Evolutionary conservation across 2,797 vertebrate genomes (phyloP).

Genomic region (Carcharodon carcharias): DNA sequence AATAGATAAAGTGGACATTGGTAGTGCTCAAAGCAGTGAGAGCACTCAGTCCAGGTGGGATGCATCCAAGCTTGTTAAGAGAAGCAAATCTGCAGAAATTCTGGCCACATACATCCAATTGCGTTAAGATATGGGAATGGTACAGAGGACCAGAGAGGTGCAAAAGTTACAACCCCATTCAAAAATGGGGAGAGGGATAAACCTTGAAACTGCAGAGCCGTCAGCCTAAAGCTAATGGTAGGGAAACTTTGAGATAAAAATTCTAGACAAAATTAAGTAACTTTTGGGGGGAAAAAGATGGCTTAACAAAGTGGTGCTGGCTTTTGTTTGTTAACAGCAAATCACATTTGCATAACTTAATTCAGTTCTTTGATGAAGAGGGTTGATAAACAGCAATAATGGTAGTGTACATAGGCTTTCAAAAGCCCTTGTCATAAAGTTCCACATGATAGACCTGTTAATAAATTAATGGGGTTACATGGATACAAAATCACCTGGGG

Average conservation of each 20-base stretch:
- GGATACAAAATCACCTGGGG: background rate
- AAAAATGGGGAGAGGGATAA: background rate
- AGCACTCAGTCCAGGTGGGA: background rate
- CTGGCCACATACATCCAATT: background rate
- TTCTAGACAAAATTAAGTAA: background rate
- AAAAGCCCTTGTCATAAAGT: background rate
- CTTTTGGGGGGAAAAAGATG: too few species aligned
- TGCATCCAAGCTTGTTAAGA: background rate
- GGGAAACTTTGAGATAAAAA: background rate
- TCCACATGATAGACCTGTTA: background rate
- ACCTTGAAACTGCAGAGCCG: background rate
- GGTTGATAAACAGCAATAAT: background rate
- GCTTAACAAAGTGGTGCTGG: too few species aligned
- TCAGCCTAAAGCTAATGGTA: background rate
- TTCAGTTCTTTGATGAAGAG: background rate
- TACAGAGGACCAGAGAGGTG: background rate
- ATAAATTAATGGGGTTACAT: background rate
- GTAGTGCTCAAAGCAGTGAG: background rate
- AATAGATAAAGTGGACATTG: background rate
- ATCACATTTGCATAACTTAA: background rate
- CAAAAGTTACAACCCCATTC: background rate
- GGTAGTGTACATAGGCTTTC: background rate
- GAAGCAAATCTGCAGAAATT: background rate
- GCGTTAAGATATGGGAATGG: background rate
- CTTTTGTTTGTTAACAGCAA: background rate